These are phyloP conservation scores for Serrognathus titanus DNA, from an alignment of 2,888 invertebrate genomes.

Conservation along the genomic window DNA sequence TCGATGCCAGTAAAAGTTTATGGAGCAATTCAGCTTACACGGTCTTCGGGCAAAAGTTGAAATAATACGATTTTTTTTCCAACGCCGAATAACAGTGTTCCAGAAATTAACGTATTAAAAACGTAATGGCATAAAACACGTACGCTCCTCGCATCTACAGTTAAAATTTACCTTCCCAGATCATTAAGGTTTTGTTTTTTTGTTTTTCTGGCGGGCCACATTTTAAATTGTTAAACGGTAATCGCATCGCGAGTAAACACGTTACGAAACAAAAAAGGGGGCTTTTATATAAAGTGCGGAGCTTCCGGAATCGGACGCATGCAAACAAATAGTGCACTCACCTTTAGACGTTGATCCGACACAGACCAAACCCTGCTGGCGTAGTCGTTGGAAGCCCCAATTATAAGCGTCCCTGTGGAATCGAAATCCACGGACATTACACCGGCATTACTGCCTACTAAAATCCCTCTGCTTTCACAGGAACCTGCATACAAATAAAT, in stretches of 20 bases:
- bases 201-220: too few species aligned
- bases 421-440: conserved; percentile 97
- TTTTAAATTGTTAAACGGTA: too few species aligned
- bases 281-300: background rate
- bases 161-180: conserved; percentile 1
- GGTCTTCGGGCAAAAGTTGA: too few species aligned
- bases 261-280: background rate
- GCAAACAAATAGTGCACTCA: conserved; percentile 13
- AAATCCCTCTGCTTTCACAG: conserved; percentile 69
- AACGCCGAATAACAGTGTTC: background rate
- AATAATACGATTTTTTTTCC: too few species aligned
- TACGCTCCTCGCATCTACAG: background rate
- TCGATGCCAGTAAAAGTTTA: too few species aligned
- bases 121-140: background rate
- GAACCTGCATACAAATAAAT: conserved; percentile 51
- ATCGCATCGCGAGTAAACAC: background rate
- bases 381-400: conserved; percentile 95
- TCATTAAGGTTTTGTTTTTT: background rate
- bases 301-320: background rate
- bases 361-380: conserved; percentile 96
- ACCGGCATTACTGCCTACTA: conserved; percentile 92
- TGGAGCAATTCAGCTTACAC: too few species aligned
- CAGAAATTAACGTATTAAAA: background rate
- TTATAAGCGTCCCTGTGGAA: conserved; percentile 77
- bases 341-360: conserved; percentile 85